Evolutionary conservation across 2,888 invertebrate species (phyloP).

Genomic region (Charanyca ferruginea): DNA sequence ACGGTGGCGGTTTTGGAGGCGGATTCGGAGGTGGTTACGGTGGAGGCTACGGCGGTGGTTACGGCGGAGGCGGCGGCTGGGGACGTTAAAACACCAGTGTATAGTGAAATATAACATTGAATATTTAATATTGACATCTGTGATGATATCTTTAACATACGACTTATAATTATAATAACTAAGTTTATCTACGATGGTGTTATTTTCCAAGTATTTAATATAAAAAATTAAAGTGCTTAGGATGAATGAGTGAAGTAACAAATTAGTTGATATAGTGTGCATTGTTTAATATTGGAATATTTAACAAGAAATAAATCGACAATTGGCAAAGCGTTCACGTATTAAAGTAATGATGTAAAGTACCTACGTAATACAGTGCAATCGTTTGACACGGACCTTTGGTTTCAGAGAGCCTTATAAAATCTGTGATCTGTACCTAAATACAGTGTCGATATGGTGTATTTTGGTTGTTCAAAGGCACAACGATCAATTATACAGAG

Average conservation of each 20-base stretch:
- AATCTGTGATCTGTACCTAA: background rate
- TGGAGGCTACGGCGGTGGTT: conserved; percentile 44
- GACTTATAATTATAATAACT: conserved; percentile 31
- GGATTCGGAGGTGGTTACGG: conserved; percentile 49
- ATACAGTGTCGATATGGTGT: background rate
- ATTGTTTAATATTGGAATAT: background rate
- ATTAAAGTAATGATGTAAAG: background rate
- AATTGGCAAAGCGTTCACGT: background rate
- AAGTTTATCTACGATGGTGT: conserved; percentile 5
- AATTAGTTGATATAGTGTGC: background rate
- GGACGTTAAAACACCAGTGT: conserved; percentile 27
- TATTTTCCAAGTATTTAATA: background rate
- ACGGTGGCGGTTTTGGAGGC: conserved; percentile 42
- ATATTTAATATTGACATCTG: conserved; percentile 52
- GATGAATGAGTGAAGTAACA: background rate
- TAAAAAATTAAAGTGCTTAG: background rate
- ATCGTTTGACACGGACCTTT: background rate
- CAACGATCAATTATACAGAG: background rate
- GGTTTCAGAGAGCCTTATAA: background rate
- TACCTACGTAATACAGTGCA: background rate
- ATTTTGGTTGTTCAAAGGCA: background rate
- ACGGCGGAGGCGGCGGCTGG: conserved; percentile 53
- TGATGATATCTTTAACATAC: conserved; percentile 51
- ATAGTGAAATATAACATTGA: conserved; percentile 9
- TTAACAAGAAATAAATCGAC: background rate